A percentile compares a stretch with the other conserved stretches of the same genome.
phyloP scores from a whole-genome alignment of 1,140 invertebrate species.

The Calosoma granatense region DNA sequence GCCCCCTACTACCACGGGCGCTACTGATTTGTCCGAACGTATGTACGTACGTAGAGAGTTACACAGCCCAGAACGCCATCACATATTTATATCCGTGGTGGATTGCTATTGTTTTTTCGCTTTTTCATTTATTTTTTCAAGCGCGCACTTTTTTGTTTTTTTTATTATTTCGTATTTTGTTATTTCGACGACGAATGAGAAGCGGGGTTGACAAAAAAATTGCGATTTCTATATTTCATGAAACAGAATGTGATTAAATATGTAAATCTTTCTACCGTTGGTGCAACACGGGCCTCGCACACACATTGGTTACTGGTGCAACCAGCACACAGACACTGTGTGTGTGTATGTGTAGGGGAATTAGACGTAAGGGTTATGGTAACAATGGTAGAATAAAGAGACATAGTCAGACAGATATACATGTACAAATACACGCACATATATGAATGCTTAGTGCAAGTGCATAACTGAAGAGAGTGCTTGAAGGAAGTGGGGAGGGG shows the following conservation, averaged over 20 bases:
- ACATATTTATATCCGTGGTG: constrained; percentile 6
- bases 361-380: too few relatives aligned
- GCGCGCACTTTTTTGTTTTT: not conserved
- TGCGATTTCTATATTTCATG: constrained; percentile 9
- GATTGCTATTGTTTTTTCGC: constrained; percentile 8
- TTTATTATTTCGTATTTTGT: not conserved
- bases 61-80: not conserved
- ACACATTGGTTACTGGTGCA: too few relatives aligned
- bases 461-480: too few relatives aligned
- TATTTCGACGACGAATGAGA: not conserved
- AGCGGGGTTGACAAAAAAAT: not conserved
- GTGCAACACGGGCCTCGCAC: not conserved
- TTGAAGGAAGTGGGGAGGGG: too few relatives aligned
- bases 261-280: not conserved
- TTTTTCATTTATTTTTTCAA: constrained; percentile 9
- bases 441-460: too few relatives aligned
- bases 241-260: constrained; percentile 8
- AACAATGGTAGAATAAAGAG: too few relatives aligned
- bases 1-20: too few relatives aligned
- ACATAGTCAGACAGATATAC: too few relatives aligned
- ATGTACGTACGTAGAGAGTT: not conserved
- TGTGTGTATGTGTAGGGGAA: too few relatives aligned
- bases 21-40: too few relatives aligned
- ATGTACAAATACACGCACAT: too few relatives aligned
- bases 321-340: too few relatives aligned